Evolutionary conservation across 2,113 vertebrate species (phyloP), one percentile per base, ranked within the genome.

Genomic region (Gopherus flavomarginatus): DNA sequence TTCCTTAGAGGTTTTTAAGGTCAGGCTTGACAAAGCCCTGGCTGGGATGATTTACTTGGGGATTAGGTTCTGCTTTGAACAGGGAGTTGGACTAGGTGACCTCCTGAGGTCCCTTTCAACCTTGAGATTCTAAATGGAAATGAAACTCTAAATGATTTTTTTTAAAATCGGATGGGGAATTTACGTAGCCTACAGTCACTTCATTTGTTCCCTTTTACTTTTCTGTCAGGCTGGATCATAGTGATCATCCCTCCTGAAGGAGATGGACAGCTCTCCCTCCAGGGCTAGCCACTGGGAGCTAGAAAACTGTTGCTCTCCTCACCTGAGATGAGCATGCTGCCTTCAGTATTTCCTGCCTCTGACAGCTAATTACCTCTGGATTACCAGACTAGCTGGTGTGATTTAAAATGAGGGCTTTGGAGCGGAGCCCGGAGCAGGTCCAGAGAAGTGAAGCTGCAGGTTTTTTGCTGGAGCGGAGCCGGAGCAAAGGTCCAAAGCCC

Each of bases 361-460:
- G 0, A 0, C 62, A 53, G 12, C 44, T 75, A 38, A 0, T 0
- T 22, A 8, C 54, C 62, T 65, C 77, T 59, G 44, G 19, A 72
- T 53, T 65, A 7, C 17, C 0, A 0, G 2, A 3, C 38, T 52
- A 35, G 44, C 31, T 85, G 69, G 21, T 72, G n/a, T 80, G 47
- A 44, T 44, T 26, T 82, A n/a, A 59, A 59, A 7, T 3, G 12
- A 50, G 49, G 49, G 49, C 13, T 50, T 50, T 50, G 49, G 49
- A 13, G 13, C 49, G 4, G 49, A 50, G 49, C 49, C 49, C 1
- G 13, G 49, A 50, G 49, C 49, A 50, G 49, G 4, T 50, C 49
- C 49, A 50, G 49, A 50, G 49, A 13, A 50, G 4, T 50, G 49
- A 12, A 50, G 49, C 49, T 50, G 49, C 49, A 50, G 49, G 49